Percentiles rank a stretch among this genome's conserved stretches.
Conservation (phyloP, 92 coral and sea anemone genomes). For the Epizoanthus illoricatus region DNA sequence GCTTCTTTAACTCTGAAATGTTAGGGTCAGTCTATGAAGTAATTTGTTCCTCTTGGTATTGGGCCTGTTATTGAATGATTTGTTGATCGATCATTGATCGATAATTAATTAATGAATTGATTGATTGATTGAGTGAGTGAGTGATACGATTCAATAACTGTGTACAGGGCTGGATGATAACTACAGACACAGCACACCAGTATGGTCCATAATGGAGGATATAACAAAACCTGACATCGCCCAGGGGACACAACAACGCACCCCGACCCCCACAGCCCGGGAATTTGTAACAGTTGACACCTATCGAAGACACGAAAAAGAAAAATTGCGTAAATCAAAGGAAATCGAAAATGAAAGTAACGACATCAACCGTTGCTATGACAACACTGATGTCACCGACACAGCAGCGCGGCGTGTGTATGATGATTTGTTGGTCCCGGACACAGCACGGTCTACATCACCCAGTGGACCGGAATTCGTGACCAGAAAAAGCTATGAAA, state of each 20-base stretch:
- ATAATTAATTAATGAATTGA: neutral
- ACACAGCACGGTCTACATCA: neutral
- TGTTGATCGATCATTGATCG: neutral
- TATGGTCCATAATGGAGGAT: constrained; percentile 26
- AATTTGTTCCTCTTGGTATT: no score
- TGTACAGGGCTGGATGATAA: neutral
- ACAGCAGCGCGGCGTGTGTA: neutral
- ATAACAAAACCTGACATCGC: neutral
- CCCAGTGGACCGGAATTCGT: constrained; percentile 36
- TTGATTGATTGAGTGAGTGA: neutral
- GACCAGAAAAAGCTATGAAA: constrained; percentile 33
- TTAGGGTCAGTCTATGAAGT: no score
- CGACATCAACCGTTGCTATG: neutral
- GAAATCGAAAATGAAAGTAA: neutral
- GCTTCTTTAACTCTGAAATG: no score
- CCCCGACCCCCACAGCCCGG: constrained; percentile 15
- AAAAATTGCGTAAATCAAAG: constrained; percentile 7
- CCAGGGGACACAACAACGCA: neutral
- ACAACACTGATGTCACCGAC: neutral
- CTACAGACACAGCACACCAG: constrained; percentile 45
- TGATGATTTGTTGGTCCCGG: neutral
- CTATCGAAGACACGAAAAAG: constrained; percentile 23
- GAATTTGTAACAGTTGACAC: constrained; percentile 33
- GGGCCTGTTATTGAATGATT: neutral
- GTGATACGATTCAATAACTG: no score